phyloP scores from a whole-genome alignment of 2,888 invertebrate species.

The Cheiracanthium punctorium region DNA sequence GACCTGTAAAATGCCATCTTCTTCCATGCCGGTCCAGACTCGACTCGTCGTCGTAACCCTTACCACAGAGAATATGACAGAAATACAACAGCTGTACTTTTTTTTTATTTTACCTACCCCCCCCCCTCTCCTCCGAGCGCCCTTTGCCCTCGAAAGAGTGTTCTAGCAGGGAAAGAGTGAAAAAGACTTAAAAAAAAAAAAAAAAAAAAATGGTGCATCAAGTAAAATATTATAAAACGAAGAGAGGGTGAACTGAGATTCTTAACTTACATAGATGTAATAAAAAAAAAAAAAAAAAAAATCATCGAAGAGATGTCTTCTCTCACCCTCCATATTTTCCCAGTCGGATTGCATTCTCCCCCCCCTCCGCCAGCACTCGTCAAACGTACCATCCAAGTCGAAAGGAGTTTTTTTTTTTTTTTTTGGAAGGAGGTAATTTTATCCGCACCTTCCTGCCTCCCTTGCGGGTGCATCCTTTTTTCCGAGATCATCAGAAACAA shows the following conservation, averaged over 20 bases:
- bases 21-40: background rate
- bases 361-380: too few species aligned
- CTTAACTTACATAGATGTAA: background rate
- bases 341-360: too few species aligned
- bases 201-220: background rate
- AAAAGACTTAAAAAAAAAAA: too few species aligned
- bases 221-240: background rate
- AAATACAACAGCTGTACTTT: constrained; percentile 54
- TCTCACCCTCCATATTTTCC: constrained; percentile 18
- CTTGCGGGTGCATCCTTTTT: too few species aligned
- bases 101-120: too few species aligned
- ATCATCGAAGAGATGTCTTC: background rate
- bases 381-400: too few species aligned
- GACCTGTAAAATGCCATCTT: constrained; percentile 22
- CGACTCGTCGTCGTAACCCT: background rate
- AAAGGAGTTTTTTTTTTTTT: background rate
- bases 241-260: background rate
- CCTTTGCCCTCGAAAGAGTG: background rate
- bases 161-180: background rate
- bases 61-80: constrained; percentile 8
- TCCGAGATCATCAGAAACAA: background rate
- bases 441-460: constrained; percentile 45
- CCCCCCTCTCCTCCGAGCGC: background rate
- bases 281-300: background rate
- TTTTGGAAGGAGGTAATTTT: constrained; percentile 44